phyloP scores from a whole-genome alignment of 1,140 invertebrate genomes.

The Dermatophagoides farinae region DNA sequence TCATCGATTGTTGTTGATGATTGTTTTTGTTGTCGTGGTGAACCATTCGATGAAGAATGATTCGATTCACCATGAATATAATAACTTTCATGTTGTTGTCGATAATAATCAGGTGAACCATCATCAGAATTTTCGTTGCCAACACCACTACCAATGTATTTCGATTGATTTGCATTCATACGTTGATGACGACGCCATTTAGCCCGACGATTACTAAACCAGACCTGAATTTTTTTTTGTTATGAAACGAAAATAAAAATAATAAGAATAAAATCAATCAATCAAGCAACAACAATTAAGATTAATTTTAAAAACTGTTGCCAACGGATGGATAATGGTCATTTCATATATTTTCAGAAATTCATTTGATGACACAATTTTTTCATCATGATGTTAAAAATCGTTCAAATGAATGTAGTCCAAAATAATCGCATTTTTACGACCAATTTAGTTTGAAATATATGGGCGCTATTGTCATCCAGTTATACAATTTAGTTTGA shows the following conservation, averaged over 20 bases:
- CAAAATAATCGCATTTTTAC: no score
- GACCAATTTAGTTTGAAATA: no score
- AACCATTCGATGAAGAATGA: no score
- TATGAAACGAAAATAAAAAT: background rate
- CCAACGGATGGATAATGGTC: background rate
- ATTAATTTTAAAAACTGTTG: background rate
- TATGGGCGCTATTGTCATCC: no score
- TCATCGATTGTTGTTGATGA: no score
- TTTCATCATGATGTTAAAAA: no score
- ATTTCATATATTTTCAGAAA: no score
- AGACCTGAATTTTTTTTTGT: slow-evolving; percentile 41
- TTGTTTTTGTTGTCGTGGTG: no score
- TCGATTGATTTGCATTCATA: slow-evolving; percentile 33
- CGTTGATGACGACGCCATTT: slow-evolving; percentile 87
- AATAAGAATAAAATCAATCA: background rate
- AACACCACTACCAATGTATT: background rate
- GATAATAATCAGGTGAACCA: background rate
- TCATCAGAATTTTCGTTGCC: background rate
- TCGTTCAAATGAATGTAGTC: no score
- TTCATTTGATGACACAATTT: no score
- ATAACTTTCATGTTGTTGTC: background rate
- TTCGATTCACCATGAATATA: no score
- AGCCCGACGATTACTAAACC: slow-evolving; percentile 95
- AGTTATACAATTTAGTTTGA: no score
- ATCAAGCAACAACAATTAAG: background rate